phyloP scores from a whole-genome alignment of 2,888 invertebrate species.

The Hesperia comma region DNA sequence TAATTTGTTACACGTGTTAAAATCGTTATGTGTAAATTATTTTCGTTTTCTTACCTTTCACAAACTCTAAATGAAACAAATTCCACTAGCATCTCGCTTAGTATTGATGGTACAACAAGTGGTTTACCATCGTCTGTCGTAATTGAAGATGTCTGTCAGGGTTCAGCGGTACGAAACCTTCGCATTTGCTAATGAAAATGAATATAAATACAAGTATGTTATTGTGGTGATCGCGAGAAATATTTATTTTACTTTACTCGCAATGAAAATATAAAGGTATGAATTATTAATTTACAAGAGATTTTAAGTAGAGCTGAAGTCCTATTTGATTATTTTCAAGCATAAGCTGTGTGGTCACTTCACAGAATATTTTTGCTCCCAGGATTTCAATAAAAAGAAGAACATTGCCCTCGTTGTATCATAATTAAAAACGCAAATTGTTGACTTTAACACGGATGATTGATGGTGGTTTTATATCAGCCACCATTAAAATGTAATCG shows the following conservation, averaged over 20 bases:
- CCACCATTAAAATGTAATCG: constrained; percentile 52
- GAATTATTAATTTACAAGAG: too few species aligned
- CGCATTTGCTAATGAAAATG: constrained; percentile 38
- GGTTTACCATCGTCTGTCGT: constrained; percentile 16
- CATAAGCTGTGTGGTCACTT: too few species aligned
- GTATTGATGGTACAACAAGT: not conserved
- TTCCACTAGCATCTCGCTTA: too few species aligned
- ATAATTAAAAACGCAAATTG: constrained; percentile 37
- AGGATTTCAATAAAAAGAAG: constrained; percentile 2
- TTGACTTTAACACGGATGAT: constrained; percentile 50
- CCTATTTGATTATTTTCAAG: too few species aligned
- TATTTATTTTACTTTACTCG: constrained; percentile 15
- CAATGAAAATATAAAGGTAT: not conserved
- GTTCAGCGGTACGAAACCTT: constrained; percentile 32
- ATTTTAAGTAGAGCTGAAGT: too few species aligned
- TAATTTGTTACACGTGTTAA: too few species aligned
- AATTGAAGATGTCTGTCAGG: constrained; percentile 34
- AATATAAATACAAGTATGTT: constrained; percentile 30
- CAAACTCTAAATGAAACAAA: too few species aligned
- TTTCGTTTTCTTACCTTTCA: too few species aligned
- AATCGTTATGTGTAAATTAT: too few species aligned
- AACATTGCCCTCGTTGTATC: constrained; percentile 9
- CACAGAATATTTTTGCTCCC: too few species aligned
- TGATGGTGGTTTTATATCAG: constrained; percentile 50
- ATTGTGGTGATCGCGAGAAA: constrained; percentile 19